A percentile compares a stretch with the other conserved stretches of the same genome.
phyloP scores from a whole-genome alignment of 2,113 vertebrate species.

The Thomomys bottae region DNA sequence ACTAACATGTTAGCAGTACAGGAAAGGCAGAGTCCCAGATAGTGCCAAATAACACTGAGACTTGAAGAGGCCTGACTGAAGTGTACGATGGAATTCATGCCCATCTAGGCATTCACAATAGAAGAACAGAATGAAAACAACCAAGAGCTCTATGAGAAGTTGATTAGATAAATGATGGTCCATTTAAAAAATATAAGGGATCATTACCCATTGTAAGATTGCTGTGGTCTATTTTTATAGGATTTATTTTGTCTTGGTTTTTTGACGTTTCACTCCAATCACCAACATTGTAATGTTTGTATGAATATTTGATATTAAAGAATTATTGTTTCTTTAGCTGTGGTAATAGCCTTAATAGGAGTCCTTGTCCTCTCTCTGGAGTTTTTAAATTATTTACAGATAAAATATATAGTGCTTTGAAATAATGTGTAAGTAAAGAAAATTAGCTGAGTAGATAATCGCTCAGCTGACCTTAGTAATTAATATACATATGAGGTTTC shows the following conservation, averaged over 20 bases:
- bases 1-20: not conserved
- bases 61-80: not conserved
- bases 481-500: not conserved
- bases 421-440: not conserved
- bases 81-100: not conserved
- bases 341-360: not conserved
- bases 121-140: not conserved
- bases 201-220: not conserved
- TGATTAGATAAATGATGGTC: not conserved
- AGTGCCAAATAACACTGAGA: not conserved
- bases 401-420: conserved; percentile 27
- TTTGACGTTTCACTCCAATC: not conserved
- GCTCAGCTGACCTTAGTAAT: not conserved
- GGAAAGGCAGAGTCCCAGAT: not conserved
- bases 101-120: not conserved
- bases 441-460: not conserved
- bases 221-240: too few species aligned
- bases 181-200: not conserved
- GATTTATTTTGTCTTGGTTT: too few species aligned
- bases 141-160: not conserved
- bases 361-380: not conserved
- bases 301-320: conserved; percentile 5
- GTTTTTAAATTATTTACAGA: conserved; percentile 5
- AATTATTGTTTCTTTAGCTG: not conserved
- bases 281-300: not conserved